Percentiles rank a stretch among this genome's conserved stretches.
Evolutionary conservation across 2,113 vertebrate species (phyloP).

Genomic region (Microcebus ravelobensis): DNA sequence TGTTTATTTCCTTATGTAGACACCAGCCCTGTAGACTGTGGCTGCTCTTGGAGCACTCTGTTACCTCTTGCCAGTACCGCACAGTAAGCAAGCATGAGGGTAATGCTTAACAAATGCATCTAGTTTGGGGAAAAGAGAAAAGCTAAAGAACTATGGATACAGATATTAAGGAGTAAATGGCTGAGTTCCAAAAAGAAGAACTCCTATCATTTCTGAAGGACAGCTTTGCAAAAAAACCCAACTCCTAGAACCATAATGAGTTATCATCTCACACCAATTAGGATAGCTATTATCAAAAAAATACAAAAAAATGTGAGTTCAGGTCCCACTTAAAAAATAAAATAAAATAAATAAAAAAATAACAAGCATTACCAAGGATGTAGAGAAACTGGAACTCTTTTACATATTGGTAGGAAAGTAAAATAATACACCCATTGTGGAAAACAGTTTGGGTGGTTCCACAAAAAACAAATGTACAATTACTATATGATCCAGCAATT

Average conservation of each 20-base stretch:
- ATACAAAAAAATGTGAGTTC: not conserved
- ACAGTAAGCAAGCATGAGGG: not conserved
- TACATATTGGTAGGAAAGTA: not conserved
- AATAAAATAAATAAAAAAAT: too few relatives aligned
- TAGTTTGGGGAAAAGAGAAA: not conserved
- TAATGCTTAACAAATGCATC: not conserved
- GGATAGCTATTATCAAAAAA: not conserved
- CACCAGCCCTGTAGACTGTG: not conserved
- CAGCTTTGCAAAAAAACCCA: too few relatives aligned
- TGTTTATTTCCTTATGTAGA: not conserved
- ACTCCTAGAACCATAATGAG: not conserved
- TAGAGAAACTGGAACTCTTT: not conserved
- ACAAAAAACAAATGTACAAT: not conserved
- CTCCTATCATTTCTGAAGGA: not conserved
- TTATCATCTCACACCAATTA: not conserved
- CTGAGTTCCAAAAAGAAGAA: not conserved
- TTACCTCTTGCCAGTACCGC: not conserved
- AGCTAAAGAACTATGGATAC: not conserved
- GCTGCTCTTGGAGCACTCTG: not conserved
- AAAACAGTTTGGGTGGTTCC: fast-evolving
- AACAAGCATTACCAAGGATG: too few relatives aligned
- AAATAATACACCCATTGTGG: fast-evolving
- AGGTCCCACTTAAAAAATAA: too few relatives aligned
- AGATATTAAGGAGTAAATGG: fast-evolving
- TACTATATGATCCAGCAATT: not conserved